A percentile compares a stretch with the other conserved stretches of the same genome.
Conservation (phyloP, 2,888 invertebrate genomes). For the Azorinus chamasolen region DNA sequence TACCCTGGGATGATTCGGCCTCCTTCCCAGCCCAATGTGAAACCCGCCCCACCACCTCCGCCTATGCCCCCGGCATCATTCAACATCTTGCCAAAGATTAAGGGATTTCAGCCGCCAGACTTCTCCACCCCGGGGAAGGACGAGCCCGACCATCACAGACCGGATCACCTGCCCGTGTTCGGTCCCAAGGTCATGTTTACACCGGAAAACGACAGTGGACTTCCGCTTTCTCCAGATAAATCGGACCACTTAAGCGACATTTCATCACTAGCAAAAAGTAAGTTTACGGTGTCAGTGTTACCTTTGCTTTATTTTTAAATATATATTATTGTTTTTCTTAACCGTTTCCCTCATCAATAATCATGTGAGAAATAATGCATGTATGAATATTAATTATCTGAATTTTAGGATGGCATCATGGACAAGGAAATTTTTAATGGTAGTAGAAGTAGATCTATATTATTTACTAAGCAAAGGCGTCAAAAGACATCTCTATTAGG, state of each 20-base stretch:
- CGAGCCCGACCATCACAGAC: slow-evolving; percentile 47
- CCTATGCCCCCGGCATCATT: slow-evolving; percentile 50
- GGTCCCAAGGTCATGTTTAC: slow-evolving; percentile 67
- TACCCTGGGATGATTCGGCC: slow-evolving; percentile 60
- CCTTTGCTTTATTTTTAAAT: too few species aligned
- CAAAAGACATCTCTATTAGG: too few species aligned
- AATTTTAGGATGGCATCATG: too few species aligned
- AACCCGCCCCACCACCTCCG: slow-evolving; percentile 61
- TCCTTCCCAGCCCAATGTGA: slow-evolving; percentile 34
- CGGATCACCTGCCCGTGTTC: slow-evolving; percentile 72
- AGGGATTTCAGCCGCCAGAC: slow-evolving; percentile 30
- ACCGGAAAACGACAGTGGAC: slow-evolving; percentile 45
- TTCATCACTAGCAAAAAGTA: slow-evolving; percentile 49
- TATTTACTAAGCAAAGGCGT: too few species aligned
- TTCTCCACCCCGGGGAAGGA: slow-evolving; percentile 47
- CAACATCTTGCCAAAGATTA: slow-evolving; percentile 18
- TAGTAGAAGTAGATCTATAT: too few species aligned
- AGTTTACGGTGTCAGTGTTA: too few species aligned
- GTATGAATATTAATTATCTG: too few species aligned
- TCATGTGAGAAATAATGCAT: too few species aligned
- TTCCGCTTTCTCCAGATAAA: slow-evolving; percentile 41
- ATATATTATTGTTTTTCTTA: too few species aligned
- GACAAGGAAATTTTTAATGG: too few species aligned
- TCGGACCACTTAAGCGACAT: slow-evolving; percentile 42
- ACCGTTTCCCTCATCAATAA: too few species aligned